Percentiles rank a stretch among this genome's conserved stretches.
Evolutionary conservation across 2,888 invertebrate species (phyloP).

Genomic region (Hypomecis atomaria): DNA sequence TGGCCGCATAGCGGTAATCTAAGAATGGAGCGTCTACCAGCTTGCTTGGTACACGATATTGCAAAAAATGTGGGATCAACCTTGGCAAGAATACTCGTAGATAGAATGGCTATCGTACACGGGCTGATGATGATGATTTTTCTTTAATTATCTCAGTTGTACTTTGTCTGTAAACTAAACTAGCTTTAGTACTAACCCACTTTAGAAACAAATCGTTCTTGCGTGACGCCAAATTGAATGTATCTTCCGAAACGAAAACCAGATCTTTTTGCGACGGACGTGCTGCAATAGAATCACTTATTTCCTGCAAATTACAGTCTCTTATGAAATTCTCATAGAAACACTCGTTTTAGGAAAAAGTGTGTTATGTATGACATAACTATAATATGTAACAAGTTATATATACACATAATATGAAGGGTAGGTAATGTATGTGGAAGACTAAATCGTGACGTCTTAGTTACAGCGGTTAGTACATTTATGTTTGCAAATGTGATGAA

Average conservation of each 20-base stretch:
- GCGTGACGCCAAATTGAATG: slow-evolving; percentile 35
- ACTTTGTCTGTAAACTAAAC: too few relatives aligned
- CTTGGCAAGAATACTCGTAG: too few relatives aligned
- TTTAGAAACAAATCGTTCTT: slow-evolving; percentile 13
- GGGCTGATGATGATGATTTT: neutral
- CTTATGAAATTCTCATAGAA: slow-evolving; percentile 47
- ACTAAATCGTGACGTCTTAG: slow-evolving; percentile 30
- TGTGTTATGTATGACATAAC: slow-evolving; percentile 33
- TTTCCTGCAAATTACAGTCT: slow-evolving; percentile 52
- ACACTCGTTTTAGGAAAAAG: slow-evolving; percentile 38
- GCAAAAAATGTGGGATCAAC: too few relatives aligned
- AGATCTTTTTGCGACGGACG: slow-evolving; percentile 44
- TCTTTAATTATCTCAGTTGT: too few relatives aligned
- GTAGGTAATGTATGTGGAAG: slow-evolving; percentile 19
- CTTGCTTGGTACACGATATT: too few relatives aligned
- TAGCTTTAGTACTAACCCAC: slow-evolving; percentile 7
- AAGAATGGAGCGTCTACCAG: too few relatives aligned
- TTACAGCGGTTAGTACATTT: slow-evolving; percentile 20
- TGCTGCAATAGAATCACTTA: slow-evolving; percentile 49
- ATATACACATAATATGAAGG: slow-evolving; percentile 7
- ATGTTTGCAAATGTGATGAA: slow-evolving; percentile 9
- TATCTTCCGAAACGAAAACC: slow-evolving; percentile 33
- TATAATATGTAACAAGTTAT: slow-evolving; percentile 31
- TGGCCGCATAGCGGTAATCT: too few relatives aligned
- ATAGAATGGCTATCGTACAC: too few relatives aligned